Percentiles rank a stretch among this genome's conserved stretches.
Evolutionary conservation across 2,888 invertebrate genomes (phyloP).

Genomic region (Athalia cordata): DNA sequence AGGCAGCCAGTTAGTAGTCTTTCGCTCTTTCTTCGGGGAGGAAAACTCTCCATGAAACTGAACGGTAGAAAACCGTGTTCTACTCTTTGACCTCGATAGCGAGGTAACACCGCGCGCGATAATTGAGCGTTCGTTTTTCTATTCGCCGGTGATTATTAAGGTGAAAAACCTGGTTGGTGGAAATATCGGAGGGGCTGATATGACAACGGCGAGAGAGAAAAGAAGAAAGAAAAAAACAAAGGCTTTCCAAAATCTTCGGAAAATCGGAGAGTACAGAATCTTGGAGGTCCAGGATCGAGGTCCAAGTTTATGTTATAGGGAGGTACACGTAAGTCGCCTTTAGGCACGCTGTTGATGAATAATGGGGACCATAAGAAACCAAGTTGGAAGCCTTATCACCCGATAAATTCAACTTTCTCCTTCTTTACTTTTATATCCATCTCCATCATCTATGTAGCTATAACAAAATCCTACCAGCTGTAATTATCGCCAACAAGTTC

Average conservation of each 20-base stretch:
- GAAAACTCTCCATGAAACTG: neutral
- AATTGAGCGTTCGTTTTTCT: conserved; percentile 31
- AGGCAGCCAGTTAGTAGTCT: neutral
- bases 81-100: conserved; percentile 38
- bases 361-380: conserved; percentile 66
- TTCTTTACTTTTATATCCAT: conserved; percentile 38
- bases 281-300: neutral
- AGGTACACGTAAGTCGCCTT: conserved; percentile 9
- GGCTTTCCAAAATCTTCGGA: too few relatives aligned
- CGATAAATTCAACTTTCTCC: conserved; percentile 66
- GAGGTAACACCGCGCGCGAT: conserved; percentile 32
- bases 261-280: neutral
- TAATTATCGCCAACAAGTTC: conserved; percentile 67
- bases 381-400: conserved; percentile 68
- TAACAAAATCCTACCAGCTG: conserved; percentile 57
- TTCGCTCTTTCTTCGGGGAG: conserved; percentile 1
- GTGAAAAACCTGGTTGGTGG: too few relatives aligned
- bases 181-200: too few relatives aligned
- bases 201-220: too few relatives aligned
- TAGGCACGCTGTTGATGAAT: conserved; percentile 58
- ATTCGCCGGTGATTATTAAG: too few relatives aligned
- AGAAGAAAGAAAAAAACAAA: too few relatives aligned
- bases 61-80: conserved; percentile 29
- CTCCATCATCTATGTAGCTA: conserved; percentile 40
- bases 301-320: neutral